A percentile compares a stretch with the other conserved stretches of the same genome.
Evolutionary conservation across 2,888 invertebrate species (phyloP).

Genomic region (Cactoblastis cactorum): DNA sequence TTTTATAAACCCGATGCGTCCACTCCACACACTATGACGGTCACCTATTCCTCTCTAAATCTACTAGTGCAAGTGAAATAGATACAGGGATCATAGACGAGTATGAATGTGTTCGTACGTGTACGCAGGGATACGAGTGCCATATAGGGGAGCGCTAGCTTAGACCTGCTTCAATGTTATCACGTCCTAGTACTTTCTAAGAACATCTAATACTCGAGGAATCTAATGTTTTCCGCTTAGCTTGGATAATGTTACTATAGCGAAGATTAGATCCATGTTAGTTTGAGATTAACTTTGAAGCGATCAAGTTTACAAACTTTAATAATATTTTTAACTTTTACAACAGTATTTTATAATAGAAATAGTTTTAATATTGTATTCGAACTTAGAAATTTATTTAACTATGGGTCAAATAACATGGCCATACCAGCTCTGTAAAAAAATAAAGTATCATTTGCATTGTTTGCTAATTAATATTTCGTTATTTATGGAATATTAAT

Average conservation of each 20-base stretch:
- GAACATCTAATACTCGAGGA: conserved; percentile 73
- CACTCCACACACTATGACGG: conserved; percentile 30
- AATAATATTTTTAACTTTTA: too few relatives aligned
- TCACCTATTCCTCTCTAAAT: conserved; percentile 36
- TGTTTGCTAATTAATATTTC: too few relatives aligned
- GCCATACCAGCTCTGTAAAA: too few relatives aligned
- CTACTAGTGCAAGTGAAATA: conserved; percentile 37
- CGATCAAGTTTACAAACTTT: neutral
- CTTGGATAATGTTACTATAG: neutral
- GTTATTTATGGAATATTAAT: too few relatives aligned
- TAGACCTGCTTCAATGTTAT: conserved; percentile 56
- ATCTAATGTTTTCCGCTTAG: conserved; percentile 43
- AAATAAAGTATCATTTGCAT: too few relatives aligned
- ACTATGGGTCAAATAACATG: too few relatives aligned
- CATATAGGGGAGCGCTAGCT: conserved; percentile 51
- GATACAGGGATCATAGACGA: conserved; percentile 63
- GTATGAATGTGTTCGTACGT: conserved; percentile 40
- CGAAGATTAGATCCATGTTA: neutral
- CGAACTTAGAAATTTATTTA: too few relatives aligned
- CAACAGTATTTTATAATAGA: too few relatives aligned
- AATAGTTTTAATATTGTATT: too few relatives aligned
- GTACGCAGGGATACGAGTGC: conserved; percentile 50
- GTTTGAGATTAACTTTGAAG: neutral
- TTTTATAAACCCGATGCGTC: conserved; percentile 28
- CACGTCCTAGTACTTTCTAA: conserved; percentile 74